Base-by-base conservation (phyloP, 2,113 vertebrate species). In the Lipotes vexillifer region DNA sequence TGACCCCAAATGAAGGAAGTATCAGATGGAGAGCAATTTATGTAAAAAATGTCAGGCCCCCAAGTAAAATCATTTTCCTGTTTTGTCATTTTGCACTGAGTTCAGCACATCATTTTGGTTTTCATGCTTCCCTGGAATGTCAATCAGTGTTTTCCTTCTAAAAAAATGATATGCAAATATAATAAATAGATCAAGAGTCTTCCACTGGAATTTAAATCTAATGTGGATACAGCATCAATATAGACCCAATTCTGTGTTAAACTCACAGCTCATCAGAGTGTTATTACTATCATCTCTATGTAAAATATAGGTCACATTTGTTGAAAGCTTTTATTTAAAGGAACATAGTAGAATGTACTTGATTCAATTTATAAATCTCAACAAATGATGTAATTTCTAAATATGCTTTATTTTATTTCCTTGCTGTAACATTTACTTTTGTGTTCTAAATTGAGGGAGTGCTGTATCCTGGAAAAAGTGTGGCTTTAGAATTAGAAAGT, bases 11-110 rank as follows among this genome's bases (percentile, higher is more conserved):
- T 8, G n/a, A 74, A 66, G 29, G 6, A 36, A 93, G 3, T 7
- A 12, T 9, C 21, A 29, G 29, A 7, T 10, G 29, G 6, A 55
- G 33, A 85, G 41, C 10, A 14, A 49, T 5, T 7, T 12, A 18
- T 55, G 9, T 15, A 33, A 59, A 69, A 27, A 9, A 4, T 1
- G 0, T n/a, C 6, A 74, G 10, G 2, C 25, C 8, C 20, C 10
- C n/a, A 20, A 13, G n/a, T 25, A 94, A 88, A n/a, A 17, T n/a
- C 38, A 8, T 25, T 33, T n/a, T 41, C 65, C 17, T 31, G 3
- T 18, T 77, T n/a, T 3, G 10, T 66, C n/a, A 8, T 8, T 41
- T 9, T 29, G 3, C 11, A 20, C 1, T 7, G 9, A 57, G 20
- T 3, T 55, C 25, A 38, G 21, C 6, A 5, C 7, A 3, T 6